Conservation (phyloP, 92 coral and sea anemone genomes). For the Micromussa lordhowensis region DNA sequence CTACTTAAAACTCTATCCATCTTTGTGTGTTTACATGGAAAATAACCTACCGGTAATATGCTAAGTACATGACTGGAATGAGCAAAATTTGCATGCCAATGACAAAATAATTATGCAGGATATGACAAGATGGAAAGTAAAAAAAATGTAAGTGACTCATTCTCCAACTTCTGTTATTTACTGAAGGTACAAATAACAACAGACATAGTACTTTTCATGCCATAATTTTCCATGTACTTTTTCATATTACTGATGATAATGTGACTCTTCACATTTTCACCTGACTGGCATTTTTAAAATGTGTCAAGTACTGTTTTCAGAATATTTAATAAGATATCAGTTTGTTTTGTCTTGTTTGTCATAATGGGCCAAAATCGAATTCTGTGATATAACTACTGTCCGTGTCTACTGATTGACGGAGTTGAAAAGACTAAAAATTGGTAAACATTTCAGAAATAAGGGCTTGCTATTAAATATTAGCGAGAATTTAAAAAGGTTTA, state of each 20-base stretch:
- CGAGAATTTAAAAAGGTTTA: too few species aligned
- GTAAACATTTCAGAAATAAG: neutral
- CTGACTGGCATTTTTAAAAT: neutral
- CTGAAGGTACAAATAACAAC: neutral
- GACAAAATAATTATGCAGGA: neutral
- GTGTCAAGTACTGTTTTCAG: slow-evolving; percentile 29
- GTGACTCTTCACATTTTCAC: neutral
- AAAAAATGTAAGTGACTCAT: neutral
- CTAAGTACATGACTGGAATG: neutral
- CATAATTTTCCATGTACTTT: neutral
- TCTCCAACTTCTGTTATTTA: neutral
- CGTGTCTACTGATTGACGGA: neutral
- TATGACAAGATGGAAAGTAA: neutral
- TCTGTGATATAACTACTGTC: neutral
- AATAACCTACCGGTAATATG: neutral
- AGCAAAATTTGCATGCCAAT: neutral
- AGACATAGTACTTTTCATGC: neutral
- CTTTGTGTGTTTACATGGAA: too few species aligned
- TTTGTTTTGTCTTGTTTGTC: neutral
- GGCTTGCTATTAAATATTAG: neutral
- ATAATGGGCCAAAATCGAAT: neutral
- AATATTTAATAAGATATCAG: neutral
- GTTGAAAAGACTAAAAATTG: neutral
- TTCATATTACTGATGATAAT: neutral
- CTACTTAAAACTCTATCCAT: neutral